Evolutionary conservation across 2,888 invertebrate genomes (phyloP), one percentile per base, ranked within the genome.

Genomic region (Sphaeridia pumilis): DNA sequence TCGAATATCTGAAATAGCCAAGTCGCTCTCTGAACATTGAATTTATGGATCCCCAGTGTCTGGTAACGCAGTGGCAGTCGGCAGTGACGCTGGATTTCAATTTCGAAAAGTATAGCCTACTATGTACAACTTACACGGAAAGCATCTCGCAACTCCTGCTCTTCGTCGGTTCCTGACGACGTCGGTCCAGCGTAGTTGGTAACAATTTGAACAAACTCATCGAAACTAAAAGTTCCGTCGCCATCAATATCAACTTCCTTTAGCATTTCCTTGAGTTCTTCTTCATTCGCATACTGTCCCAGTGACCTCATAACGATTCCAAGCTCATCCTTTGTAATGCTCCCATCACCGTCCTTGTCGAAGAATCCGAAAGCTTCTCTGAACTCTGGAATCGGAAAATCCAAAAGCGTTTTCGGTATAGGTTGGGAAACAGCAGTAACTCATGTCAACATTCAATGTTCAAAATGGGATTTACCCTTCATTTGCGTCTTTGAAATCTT

Each of bases 71-170:
- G n/a, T n/a, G n/a, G n/a, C n/a, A n/a, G n/a, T n/a, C n/a, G n/a
- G n/a, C n/a, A n/a, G n/a, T n/a, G n/a, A n/a, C n/a, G n/a, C n/a
- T n/a, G n/a, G n/a, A n/a, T n/a, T n/a, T n/a, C n/a, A n/a, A n/a
- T n/a, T n/a, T n/a, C n/a, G n/a, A n/a, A n/a, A n/a, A n/a, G n/a
- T n/a, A n/a, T n/a, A n/a, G n/a, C n/a, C n/a, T n/a, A n/a, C n/a
- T n/a, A n/a, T n/a, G n/a, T n/a, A n/a, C n/a, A n/a, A 53, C 70
- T 69, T 65, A 88, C 88, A 59, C 87, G 75, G 71, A 89, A 88
- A 5, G 88, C 88, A 68, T 89, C 89, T 22, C 87, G 73, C 35
- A 70, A 58, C 55, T 70, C 69, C 50, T 68, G 67, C 56, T 69
- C 69, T 46, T 69, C 69, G 52, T 70, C 68, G 20, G 67, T 67